Evolutionary conservation across 2,888 invertebrate species (phyloP).

Genomic region (Synanthedon andrenaeformis): DNA sequence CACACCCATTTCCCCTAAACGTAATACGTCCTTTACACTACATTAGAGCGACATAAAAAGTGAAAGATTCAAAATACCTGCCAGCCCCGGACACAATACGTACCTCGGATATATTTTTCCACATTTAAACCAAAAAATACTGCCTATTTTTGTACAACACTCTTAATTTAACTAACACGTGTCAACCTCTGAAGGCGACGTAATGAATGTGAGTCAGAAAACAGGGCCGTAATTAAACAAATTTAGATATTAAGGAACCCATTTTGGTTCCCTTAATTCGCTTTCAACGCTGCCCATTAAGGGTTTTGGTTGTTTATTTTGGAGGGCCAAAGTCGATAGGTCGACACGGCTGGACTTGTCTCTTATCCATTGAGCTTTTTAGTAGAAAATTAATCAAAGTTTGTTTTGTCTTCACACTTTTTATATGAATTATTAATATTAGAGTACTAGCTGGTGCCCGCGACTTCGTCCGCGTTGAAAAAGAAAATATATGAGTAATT

Average conservation of each 20-base stretch:
- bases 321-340: background rate
- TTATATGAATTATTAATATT: too few relatives aligned
- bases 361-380: too few relatives aligned
- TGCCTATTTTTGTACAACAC: background rate
- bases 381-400: too few relatives aligned
- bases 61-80: constrained; percentile 1
- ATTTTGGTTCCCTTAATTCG: constrained; percentile 3
- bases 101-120: background rate
- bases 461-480: too few relatives aligned
- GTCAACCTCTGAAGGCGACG: constrained; percentile 30
- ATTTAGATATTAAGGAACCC: constrained; percentile 5
- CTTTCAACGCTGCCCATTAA: constrained; percentile 1
- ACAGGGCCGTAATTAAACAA: constrained; percentile 28
- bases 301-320: background rate
- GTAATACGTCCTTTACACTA: constrained; percentile 4
- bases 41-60: constrained; percentile 7
- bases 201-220: constrained; percentile 31
- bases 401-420: too few relatives aligned
- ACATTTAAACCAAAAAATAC: background rate
- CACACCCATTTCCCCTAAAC: background rate
- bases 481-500: too few relatives aligned
- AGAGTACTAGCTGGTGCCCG: too few relatives aligned
- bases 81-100: background rate
- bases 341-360: background rate
- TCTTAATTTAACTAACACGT: constrained; percentile 11